Evolutionary conservation across 2,113 vertebrate genomes (phyloP).

Genomic region (Dendrocopos noguchii): DNA sequence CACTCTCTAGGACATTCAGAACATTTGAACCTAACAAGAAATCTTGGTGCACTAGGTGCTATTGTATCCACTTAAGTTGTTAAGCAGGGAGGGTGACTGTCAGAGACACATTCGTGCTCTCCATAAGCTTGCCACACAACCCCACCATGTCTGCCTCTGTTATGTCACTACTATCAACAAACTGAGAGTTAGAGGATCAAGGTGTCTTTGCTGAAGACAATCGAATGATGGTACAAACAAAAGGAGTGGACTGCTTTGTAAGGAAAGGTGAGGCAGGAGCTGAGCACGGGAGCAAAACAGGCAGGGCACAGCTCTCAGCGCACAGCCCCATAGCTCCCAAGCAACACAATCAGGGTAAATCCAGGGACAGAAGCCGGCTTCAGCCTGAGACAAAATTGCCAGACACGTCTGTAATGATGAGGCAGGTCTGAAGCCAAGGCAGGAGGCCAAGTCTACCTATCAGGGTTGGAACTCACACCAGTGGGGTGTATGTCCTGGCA

Average conservation of each 20-base stretch:
- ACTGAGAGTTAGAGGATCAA: background rate
- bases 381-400: background rate
- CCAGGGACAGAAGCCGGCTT: background rate
- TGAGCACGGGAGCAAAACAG: background rate
- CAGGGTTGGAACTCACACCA: background rate
- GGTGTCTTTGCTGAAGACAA: background rate
- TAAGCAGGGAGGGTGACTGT: background rate
- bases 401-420: background rate
- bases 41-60: background rate
- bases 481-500: fast-evolving
- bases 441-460: background rate
- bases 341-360: background rate
- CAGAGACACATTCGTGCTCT: background rate
- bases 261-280: background rate
- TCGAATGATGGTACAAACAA: background rate
- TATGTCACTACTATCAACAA: background rate
- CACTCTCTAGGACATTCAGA: background rate
- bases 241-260: background rate
- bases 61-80: background rate
- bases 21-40: background rate
- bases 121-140: background rate
- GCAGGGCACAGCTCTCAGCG: background rate
- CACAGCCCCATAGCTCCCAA: background rate
- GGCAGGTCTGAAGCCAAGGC: background rate
- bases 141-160: background rate